phyloP scores from a whole-genome alignment of 2,797 vertebrate genomes.

The Natrix natrix region DNA sequence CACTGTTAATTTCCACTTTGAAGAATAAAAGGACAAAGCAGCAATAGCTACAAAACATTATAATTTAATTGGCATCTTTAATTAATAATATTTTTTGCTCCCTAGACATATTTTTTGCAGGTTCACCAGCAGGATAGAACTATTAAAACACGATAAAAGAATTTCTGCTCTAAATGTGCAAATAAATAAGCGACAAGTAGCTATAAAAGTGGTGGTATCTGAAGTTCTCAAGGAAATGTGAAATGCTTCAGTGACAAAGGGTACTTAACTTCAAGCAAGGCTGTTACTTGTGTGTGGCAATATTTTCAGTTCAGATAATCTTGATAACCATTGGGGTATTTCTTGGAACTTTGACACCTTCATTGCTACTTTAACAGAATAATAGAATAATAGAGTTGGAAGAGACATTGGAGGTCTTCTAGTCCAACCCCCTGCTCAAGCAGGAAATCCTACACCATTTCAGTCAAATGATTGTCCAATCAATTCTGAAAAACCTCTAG shows the following conservation, averaged over 20 bases:
- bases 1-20: neutral
- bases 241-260: slow-evolving; percentile 1
- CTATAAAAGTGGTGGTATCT: neutral
- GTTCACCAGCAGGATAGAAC: slow-evolving; percentile 23
- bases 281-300: neutral
- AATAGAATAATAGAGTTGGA: neutral
- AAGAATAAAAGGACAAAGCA: slow-evolving; percentile 8
- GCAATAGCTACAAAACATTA: neutral
- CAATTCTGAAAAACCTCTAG: neutral
- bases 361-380: neutral
- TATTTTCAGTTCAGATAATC: neutral
- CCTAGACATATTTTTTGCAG: neutral
- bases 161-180: accelerated
- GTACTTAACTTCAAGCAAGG: neutral
- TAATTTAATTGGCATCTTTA: slow-evolving; percentile 32
- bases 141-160: slow-evolving; percentile 13
- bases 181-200: neutral
- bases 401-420: neutral
- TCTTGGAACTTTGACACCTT: neutral
- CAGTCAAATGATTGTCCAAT: neutral
- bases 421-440: neutral
- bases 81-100: neutral
- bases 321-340: neutral
- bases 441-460: neutral
- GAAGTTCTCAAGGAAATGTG: neutral